Percentiles rank a stretch among this genome's conserved stretches.
Conservation (phyloP, 35 echinoderm and acorn worm species). For the Diadema setosum region DNA sequence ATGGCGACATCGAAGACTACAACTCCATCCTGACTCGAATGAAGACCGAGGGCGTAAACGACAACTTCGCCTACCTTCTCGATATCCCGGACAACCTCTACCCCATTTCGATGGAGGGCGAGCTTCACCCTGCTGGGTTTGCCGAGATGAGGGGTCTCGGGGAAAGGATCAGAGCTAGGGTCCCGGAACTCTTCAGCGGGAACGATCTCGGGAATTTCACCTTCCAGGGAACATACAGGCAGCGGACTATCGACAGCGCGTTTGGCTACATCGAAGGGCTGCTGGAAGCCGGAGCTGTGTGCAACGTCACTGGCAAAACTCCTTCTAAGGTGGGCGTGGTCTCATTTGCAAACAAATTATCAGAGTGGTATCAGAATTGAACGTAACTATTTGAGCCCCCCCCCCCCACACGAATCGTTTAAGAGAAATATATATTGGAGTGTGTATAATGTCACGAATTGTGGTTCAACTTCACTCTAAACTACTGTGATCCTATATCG, state of each 20-base stretch:
- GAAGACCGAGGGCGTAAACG: neutral
- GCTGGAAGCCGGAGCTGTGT: neutral
- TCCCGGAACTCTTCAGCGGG: neutral
- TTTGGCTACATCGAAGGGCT: neutral
- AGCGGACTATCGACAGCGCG: conserved; percentile 2
- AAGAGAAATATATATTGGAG: too few relatives aligned
- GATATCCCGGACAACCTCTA: neutral
- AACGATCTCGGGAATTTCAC: neutral
- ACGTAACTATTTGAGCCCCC: too few relatives aligned
- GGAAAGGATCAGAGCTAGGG: neutral
- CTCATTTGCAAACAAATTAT: too few relatives aligned
- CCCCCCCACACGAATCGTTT: too few relatives aligned
- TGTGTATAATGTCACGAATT: too few relatives aligned
- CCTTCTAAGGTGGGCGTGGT: neutral
- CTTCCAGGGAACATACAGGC: neutral
- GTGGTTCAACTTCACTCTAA: too few relatives aligned
- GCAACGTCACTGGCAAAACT: neutral
- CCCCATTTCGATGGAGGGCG: neutral
- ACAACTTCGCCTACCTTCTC: neutral
- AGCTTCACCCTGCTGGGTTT: neutral
- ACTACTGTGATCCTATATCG: too few relatives aligned
- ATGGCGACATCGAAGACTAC: neutral
- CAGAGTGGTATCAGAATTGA: too few relatives aligned
- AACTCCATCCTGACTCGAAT: neutral
- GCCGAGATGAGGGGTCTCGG: neutral